Base-by-base conservation (phyloP, 2,888 invertebrate genomes). In the Anticlea derivata region DNA sequence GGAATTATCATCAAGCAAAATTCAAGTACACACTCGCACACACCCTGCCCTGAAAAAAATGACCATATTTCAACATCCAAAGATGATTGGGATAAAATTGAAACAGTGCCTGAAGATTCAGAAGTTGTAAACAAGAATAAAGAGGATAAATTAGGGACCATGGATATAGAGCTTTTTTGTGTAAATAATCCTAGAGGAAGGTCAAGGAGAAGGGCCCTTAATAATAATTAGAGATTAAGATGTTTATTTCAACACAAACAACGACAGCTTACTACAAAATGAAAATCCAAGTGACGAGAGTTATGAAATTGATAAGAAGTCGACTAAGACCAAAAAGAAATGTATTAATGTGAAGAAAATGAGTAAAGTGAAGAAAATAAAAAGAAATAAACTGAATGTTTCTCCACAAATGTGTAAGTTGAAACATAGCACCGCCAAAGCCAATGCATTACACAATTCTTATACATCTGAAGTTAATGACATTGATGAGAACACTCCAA, bases 11-110 rank as follows among this genome's bases (percentile, higher is more conserved):
- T 63, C 73, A 30, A 82, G 75, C 59, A 75, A 82, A 58, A 70
- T 82, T 44, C 78, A 83, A 61, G 66, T 86, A 27, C 86, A 87
- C 49, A 52, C 69, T 11, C n/a, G n/a, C n/a, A n/a, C n/a, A n/a
- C n/a, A n/a, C n/a, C n/a, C n/a, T n/a, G 45, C 61, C 69, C 76
- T 29, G 49, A 60, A 34, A 78, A 78, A 63, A 61, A 75, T 35
- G 54, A 75, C 37, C 65, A 69, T 70, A 59, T 71, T 2, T 66
- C 70, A 50, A 65, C 66, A 55, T 63, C 75, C 45, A 86, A 88
- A 72, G 79, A 81, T 65, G 86, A 87, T 65, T 88, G 85, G 87
- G 87, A 89, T 54, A 85, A 83, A 70, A 89, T 90, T 61, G 88
- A 89, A 69, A 58, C 58, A 44, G 60, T 87, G 50, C 74, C 80